A percentile compares a stretch with the other conserved stretches of the same genome.
phyloP scores from a whole-genome alignment of 1,140 invertebrate genomes.

The Varroa destructor region DNA sequence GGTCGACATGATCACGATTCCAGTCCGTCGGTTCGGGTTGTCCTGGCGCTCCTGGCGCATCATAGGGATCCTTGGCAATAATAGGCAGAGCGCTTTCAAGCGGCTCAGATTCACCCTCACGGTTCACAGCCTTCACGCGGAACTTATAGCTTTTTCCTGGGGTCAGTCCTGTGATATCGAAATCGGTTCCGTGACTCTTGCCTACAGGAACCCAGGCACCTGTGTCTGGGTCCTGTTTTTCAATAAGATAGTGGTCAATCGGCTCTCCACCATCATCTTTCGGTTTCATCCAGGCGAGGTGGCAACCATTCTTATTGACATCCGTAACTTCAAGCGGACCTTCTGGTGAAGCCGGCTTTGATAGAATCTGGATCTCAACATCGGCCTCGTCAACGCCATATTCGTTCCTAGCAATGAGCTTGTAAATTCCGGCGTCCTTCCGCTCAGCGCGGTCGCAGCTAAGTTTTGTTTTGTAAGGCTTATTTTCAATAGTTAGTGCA shows the following conservation, averaged over 20 bases:
- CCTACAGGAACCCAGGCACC: conserved; percentile 87
- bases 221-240: conserved; percentile 81
- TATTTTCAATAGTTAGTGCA: conserved; percentile 33
- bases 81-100: conserved; percentile 79
- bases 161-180: conserved; percentile 70
- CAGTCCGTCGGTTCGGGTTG: conserved; percentile 71
- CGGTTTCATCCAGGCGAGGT: conserved; percentile 41
- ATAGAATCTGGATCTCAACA: conserved; percentile 46
- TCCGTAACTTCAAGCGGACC: conserved; percentile 70
- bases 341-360: conserved; percentile 67
- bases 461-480: conserved; percentile 44
- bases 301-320: conserved; percentile 43
- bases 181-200: conserved; percentile 65
- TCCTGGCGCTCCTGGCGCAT: conserved; percentile 34
- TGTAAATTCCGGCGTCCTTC: conserved; percentile 43
- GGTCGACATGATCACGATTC: conserved; percentile 76
- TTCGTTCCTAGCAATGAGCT: conserved; percentile 43
- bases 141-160: conserved; percentile 96
- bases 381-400: conserved; percentile 45
- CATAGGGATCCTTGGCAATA: conserved; percentile 41
- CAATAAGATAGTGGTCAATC: conserved; percentile 79
- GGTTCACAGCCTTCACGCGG: conserved; percentile 90
- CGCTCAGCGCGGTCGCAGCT: conserved; percentile 44
- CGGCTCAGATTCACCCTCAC: conserved; percentile 96
- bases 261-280: conserved; percentile 39